Conservation (phyloP, 2,888 invertebrate genomes). For the Xestia ashworthii region DNA sequence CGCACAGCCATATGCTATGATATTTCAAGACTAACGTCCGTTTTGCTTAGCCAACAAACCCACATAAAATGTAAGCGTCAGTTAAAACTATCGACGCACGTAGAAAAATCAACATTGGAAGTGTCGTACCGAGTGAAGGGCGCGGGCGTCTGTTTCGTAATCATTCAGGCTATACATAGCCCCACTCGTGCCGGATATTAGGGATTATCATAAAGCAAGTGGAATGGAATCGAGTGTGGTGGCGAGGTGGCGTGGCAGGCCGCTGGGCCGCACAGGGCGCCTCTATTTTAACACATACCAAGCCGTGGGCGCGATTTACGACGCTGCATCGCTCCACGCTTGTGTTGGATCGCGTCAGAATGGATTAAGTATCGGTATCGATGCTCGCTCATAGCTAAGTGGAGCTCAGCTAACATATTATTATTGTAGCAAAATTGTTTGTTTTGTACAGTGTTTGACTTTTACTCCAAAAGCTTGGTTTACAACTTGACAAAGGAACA, state of each 20-base stretch:
- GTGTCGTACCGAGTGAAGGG: slow-evolving; percentile 65
- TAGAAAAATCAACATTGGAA: slow-evolving; percentile 65
- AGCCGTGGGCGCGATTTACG: slow-evolving; percentile 88
- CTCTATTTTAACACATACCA: slow-evolving; percentile 90
- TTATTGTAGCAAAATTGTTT: slow-evolving; percentile 27
- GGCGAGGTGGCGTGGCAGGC: slow-evolving; percentile 61
- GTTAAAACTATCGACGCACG: slow-evolving; percentile 64
- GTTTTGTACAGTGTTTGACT: neutral
- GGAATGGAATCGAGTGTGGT: slow-evolving; percentile 82
- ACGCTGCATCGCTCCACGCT: slow-evolving; percentile 74
- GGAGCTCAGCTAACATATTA: slow-evolving; percentile 8
- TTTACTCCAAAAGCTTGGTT: neutral
- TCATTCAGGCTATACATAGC: slow-evolving; percentile 83
- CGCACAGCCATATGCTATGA: slow-evolving; percentile 6
- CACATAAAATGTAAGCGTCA: slow-evolving; percentile 57
- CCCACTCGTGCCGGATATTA: slow-evolving; percentile 87
- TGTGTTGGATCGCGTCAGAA: slow-evolving; percentile 73
- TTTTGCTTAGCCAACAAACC: slow-evolving; percentile 47
- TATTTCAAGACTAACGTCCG: slow-evolving; percentile 22
- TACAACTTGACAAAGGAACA: neutral
- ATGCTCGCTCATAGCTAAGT: slow-evolving; percentile 47
- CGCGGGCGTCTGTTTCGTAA: slow-evolving; percentile 74
- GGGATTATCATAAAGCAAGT: slow-evolving; percentile 90
- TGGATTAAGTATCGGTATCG: slow-evolving; percentile 74
- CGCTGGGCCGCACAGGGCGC: slow-evolving; percentile 86